Evolutionary conservation across 2,888 invertebrate genomes (phyloP).

Genomic region (Acleris cristana): DNA sequence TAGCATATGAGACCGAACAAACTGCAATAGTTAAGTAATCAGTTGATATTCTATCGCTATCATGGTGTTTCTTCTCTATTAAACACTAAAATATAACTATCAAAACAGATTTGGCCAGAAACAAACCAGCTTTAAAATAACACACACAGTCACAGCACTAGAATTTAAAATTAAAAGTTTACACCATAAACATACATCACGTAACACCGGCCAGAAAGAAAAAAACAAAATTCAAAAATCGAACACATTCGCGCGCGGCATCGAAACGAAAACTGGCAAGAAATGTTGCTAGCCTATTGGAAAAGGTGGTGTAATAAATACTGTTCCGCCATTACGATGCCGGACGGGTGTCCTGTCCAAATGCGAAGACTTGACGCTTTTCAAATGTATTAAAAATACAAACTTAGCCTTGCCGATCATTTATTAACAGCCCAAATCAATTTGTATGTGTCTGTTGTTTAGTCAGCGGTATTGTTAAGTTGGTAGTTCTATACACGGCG

Average conservation of each 20-base stretch:
- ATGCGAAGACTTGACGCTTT: conserved; percentile 33
- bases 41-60: too few species aligned
- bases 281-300: conserved; percentile 51
- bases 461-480: conserved; percentile 1
- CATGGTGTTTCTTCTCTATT: too few species aligned
- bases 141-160: neutral
- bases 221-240: conserved; percentile 46
- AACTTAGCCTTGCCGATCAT: conserved; percentile 15
- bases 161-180: neutral
- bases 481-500: conserved; percentile 43
- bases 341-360: conserved; percentile 50
- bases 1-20: too few species aligned
- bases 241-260: conserved; percentile 57
- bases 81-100: too few species aligned
- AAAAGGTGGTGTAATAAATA: conserved; percentile 59
- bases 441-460: neutral
- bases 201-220: conserved; percentile 53
- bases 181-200: conserved; percentile 42
- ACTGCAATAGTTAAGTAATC: too few species aligned
- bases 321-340: conserved; percentile 60
- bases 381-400: conserved; percentile 30
- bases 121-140: too few species aligned
- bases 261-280: conserved; percentile 54
- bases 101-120: too few species aligned
- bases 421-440: neutral